A percentile compares a stretch with the other conserved stretches of the same genome.
Evolutionary conservation across 2,113 vertebrate genomes (phyloP).

Genomic region (Phrynosoma platyrhinos): DNA sequence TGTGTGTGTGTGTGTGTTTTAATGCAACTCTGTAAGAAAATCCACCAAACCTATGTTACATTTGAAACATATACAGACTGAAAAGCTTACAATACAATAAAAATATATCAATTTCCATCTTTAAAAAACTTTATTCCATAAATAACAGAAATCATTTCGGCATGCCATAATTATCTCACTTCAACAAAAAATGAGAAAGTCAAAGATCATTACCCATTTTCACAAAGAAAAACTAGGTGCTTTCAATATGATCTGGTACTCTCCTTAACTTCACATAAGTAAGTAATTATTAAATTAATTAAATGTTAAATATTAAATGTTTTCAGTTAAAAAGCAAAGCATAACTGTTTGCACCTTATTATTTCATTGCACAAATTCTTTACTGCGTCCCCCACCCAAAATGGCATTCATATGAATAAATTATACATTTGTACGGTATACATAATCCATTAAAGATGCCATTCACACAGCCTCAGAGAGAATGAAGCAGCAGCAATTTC

Average conservation of each 20-base stretch:
- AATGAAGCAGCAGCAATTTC: conserved; percentile 34
- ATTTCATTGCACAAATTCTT: not conserved
- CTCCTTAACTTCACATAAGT: not conserved
- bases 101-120: not conserved
- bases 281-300: not conserved
- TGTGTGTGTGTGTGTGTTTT: not conserved
- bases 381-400: not conserved
- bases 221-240: not conserved
- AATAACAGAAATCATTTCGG: not conserved
- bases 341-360: not conserved
- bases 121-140: not conserved
- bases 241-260: not conserved
- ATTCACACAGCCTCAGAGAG: conserved; percentile 30
- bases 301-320: not conserved
- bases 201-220: not conserved
- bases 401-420: conserved; percentile 33
- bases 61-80: not conserved
- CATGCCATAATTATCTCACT: not conserved
- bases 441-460: conserved; percentile 23
- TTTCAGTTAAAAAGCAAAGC: not conserved
- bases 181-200: not conserved
- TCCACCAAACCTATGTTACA: not conserved
- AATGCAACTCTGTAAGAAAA: not conserved
- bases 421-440: not conserved
- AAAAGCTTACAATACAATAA: not conserved